A percentile compares a stretch with the other conserved stretches of the same genome.
Evolutionary conservation across 1,140 invertebrate species (phyloP).

Genomic region (Lepidurus arcticus): DNA sequence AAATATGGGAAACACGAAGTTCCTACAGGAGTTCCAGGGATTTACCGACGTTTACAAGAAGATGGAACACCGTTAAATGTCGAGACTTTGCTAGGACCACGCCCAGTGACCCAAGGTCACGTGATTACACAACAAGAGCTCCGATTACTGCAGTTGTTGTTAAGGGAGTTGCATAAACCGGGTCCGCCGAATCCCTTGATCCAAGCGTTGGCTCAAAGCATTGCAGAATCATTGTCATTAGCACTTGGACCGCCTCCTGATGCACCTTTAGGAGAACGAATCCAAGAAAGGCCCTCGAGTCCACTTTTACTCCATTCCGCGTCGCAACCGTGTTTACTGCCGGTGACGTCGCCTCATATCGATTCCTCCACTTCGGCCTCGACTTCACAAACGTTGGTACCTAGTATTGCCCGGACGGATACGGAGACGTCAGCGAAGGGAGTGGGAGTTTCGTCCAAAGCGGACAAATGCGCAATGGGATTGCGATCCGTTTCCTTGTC

Average conservation of each 20-base stretch:
- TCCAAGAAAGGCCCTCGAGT: background rate
- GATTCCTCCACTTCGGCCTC: background rate
- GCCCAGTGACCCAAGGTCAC: conserved; percentile 29
- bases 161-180: conserved; percentile 30
- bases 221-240: conserved; percentile 32
- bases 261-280: background rate
- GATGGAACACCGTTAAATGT: conserved; percentile 35
- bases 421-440: background rate
- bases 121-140: conserved; percentile 22
- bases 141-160: conserved; percentile 32
- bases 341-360: background rate
- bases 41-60: conserved; percentile 16
- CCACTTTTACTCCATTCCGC: background rate
- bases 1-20: background rate
- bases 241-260: conserved; percentile 21
- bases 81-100: background rate
- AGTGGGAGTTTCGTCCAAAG: background rate
- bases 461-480: background rate
- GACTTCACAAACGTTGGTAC: background rate
- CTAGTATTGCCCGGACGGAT: background rate
- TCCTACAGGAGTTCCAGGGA: conserved; percentile 10
- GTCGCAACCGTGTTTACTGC: background rate
- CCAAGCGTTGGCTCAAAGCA: conserved; percentile 28
- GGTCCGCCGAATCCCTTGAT: conserved; percentile 32
- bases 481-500: background rate